Base-by-base conservation (phyloP, 2,888 invertebrate genomes). In the Cephus spinipes region DNA sequence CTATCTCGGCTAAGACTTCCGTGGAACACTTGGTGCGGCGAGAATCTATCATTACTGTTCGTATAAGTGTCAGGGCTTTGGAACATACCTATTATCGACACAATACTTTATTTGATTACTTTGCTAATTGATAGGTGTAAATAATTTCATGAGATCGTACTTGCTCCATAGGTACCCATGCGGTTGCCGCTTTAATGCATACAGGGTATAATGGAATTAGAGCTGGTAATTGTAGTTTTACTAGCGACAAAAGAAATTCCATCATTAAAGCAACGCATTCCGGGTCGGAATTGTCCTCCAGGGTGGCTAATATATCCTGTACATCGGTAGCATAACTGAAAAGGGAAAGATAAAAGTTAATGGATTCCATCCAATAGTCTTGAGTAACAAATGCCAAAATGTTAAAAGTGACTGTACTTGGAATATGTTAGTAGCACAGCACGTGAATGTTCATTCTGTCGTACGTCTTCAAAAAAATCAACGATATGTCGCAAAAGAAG, bases 381-480 rank as follows among this genome's bases (percentile, higher is more conserved):
- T 69, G 12, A 35, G 15, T 23, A 71, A 69, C 15, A n/a, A 71
- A 71, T 76, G 81, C 35, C 55, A 85, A 82, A 76, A 80, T 79
- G 68, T 81, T 79, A 35, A 69, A 73, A 69, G 73, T 68, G 35
- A 76, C 15, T 83, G 87, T 82, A 90, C 89, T 87, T 87, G 33
- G 85, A 73, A 82, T 92, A 92, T 76, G 87, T 89, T 3, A 89
- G 79, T 31, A 92, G 82, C 32, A 90, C 87, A 33, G 85, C 80
- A 81, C 84, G 87, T 9, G 87, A 90, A 76, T 89, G 88, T 68
- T 90, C 89, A 77, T 92, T 92, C 76, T 91, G 87, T 76, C 91
- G 88, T 40, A 93, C 91, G 82, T 94, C 94, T 33, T 92, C 87
- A 83, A 93, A 94, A 85, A 94, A 94, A 76, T 93, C 93, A 11